Base-by-base conservation (phyloP, 1,140 invertebrate species). In the Lepeophtheirus salmonis region DNA sequence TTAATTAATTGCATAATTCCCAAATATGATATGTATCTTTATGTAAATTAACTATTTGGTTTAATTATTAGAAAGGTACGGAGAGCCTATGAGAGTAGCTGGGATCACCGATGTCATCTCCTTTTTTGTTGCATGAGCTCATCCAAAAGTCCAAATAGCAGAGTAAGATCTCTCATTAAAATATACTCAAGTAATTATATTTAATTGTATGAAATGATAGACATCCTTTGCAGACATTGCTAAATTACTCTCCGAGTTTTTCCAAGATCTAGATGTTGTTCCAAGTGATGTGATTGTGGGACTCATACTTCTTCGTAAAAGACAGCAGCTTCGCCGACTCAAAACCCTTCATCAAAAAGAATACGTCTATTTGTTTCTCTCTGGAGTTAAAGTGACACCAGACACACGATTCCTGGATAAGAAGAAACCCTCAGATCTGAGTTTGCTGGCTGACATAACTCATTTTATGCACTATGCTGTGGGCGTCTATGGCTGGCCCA, bases 11-110 rank as follows among this genome's bases (percentile, higher is more conserved):
- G n/a, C n/a, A n/a, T n/a, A n/a, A n/a, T n/a, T n/a, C n/a, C n/a
- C n/a, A n/a, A n/a, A n/a, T n/a, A n/a, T n/a, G n/a, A n/a, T n/a
- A n/a, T n/a, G n/a, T n/a, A n/a, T n/a, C n/a, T n/a, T n/a, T n/a
- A n/a, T n/a, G n/a, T n/a, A n/a, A n/a, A n/a, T n/a, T n/a, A n/a
- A n/a, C n/a, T n/a, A n/a, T n/a, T n/a, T n/a, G n/a, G n/a, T n/a
- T n/a, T n/a, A n/a, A n/a, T n/a, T n/a, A n/a, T n/a, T n/a, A 89
- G 86, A 67, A 89, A 89, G 76, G 86, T 89, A 2, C 78, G 89
- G 65, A 74, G 85, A 63, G 84, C 85, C 10, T 90, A 90, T 72
- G 84, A 90, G 72, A 83, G 89, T 67, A 88, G 85, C 66, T 91
- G 88, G 88, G 82, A 90, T 67, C 80, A 86, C 68, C 75, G 88